Percentiles rank a stretch among this genome's conserved stretches.
phyloP scores from a whole-genome alignment of 2,113 vertebrate genomes.

The Larimichthys crocea region DNA sequence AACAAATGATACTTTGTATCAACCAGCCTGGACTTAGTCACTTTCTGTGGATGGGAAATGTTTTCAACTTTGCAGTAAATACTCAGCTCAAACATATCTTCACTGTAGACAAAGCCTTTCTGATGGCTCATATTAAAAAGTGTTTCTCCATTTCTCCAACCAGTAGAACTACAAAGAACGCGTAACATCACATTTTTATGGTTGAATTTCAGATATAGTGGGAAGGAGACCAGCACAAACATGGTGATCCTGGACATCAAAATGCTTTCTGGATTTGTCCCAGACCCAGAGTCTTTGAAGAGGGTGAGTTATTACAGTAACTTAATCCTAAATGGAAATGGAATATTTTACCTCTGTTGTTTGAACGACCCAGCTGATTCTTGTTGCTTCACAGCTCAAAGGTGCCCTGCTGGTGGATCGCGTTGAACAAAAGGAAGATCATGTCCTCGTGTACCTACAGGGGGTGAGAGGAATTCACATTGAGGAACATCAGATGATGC shows the following conservation, averaged over 20 bases:
- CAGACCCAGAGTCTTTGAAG: slow-evolving; percentile 43
- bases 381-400: slow-evolving; percentile 60
- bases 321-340: background rate
- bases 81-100: background rate
- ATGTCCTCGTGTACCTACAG: slow-evolving; percentile 71
- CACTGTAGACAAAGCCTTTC: background rate
- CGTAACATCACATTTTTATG: background rate
- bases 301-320: slow-evolving; percentile 15
- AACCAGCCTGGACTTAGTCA: background rate
- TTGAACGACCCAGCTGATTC: background rate
- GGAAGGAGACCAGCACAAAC: slow-evolving; percentile 56
- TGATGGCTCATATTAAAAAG: background rate
- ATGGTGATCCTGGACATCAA: slow-evolving; percentile 81
- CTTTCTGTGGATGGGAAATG: background rate
- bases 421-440: slow-evolving; percentile 72
- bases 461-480: slow-evolving; percentile 61
- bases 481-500: background rate
- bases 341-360: background rate
- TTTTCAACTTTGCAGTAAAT: background rate
- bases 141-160: background rate
- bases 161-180: background rate
- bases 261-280: slow-evolving; percentile 77
- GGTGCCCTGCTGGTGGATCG: slow-evolving; percentile 51
- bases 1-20: background rate
- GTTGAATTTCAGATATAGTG: slow-evolving; percentile 45